These are phyloP conservation scores for Boleophthalmus pectinirostris DNA, from an alignment of 2,113 vertebrate genomes.

Conservation along the genomic window DNA sequence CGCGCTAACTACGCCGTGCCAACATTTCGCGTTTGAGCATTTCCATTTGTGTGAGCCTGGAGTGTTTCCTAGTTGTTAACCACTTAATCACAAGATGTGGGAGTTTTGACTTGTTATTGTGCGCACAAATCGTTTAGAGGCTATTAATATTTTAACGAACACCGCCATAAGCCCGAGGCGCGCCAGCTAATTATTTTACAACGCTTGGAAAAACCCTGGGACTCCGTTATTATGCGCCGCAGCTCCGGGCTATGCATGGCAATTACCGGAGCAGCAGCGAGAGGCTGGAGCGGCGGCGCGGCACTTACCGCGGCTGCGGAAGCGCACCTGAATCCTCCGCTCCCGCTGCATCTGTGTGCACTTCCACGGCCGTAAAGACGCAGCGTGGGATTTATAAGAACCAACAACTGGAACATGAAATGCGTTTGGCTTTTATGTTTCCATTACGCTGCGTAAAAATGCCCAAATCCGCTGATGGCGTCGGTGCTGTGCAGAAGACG, in stretches of 20 bases:
- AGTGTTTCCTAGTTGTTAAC: constrained; percentile 71
- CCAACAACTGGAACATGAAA: not conserved
- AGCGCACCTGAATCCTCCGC: constrained; percentile 51
- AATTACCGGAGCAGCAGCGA: constrained; percentile 67
- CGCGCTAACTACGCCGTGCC: constrained; percentile 49
- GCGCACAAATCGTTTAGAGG: constrained; percentile 77
- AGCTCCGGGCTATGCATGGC: constrained; percentile 60
- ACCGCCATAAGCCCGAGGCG: constrained; percentile 73
- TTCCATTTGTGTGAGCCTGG: constrained; percentile 59
- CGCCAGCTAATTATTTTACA: constrained; percentile 79
- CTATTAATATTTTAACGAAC: constrained; percentile 80
- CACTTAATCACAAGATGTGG: constrained; percentile 75
- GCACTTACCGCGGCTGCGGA: not conserved
- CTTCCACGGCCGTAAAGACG: not conserved
- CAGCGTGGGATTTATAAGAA: not conserved
- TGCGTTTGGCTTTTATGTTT: not conserved
- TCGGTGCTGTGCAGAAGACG: not conserved
- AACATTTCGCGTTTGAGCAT: constrained; percentile 42
- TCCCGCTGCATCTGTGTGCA: not conserved
- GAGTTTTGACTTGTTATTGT: constrained; percentile 75
- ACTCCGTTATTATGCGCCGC: constrained; percentile 72
- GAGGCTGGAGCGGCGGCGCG: constrained; percentile 16
- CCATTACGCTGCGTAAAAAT: not conserved
- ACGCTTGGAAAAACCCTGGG: constrained; percentile 78
- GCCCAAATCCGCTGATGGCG: not conserved